Percentiles rank a stretch among this genome's conserved stretches.
These are phyloP conservation scores for Mesembrinibis cayennensis DNA, from an alignment of 2,113 vertebrate species.

Conservation along the genomic window DNA sequence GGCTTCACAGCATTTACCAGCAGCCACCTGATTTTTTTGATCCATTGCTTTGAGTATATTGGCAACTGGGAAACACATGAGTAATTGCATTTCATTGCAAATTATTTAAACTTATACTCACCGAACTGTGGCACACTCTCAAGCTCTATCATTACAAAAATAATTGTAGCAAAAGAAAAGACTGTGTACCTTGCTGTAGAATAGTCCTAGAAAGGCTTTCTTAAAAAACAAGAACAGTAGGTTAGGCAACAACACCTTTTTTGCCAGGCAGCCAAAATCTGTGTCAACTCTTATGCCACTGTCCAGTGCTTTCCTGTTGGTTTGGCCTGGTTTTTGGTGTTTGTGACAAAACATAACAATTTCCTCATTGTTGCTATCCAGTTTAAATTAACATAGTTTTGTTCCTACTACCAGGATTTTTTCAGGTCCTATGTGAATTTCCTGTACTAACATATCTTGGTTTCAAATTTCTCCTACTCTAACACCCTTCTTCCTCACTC, in stretches of 20 bases:
- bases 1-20: not conserved
- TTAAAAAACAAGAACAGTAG: not conserved
- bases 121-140: not conserved
- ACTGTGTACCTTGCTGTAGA: not conserved
- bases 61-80: not conserved
- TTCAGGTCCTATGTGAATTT: not conserved
- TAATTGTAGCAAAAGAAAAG: not conserved
- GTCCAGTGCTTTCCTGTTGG: not conserved
- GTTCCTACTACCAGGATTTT: not conserved
- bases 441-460: not conserved
- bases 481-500: not conserved
- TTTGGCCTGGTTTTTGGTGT: not conserved
- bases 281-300: not conserved
- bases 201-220: not conserved
- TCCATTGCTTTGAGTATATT: not conserved
- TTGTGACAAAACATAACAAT: not conserved
- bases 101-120: not conserved
- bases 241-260: not conserved
- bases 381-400: not conserved
- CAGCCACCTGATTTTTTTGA: not conserved
- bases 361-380: not conserved
- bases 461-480: not conserved
- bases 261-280: not conserved
- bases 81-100: not conserved
- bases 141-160: not conserved